Base-by-base conservation (phyloP, 2,888 invertebrate species). In the Ochlodes sylvanus region DNA sequence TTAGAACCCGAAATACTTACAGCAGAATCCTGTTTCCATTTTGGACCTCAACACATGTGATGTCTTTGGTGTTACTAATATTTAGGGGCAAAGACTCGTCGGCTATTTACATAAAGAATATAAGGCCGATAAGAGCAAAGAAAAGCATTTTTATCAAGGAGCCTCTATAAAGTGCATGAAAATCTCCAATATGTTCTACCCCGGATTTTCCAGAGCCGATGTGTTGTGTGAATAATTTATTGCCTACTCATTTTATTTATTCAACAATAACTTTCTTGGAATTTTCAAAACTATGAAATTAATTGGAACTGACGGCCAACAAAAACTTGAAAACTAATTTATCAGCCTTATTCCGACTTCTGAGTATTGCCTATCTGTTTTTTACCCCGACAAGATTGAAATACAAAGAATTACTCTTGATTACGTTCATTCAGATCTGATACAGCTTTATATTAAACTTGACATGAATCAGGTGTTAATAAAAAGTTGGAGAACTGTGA, bases 401-500 rank as follows among this genome's bases (percentile, higher is more conserved):
- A 47, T 57, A 60, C 58, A 54, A 42, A 60, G 55, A 44, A 63
- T 63, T n/a, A 27, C 41, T 27, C 17, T 60, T 66, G 27, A 66
- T 66, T 66, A 60, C 17, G 7, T 21, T 42, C 66, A 60, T 57
- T 57, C 50, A 19, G 52, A 52, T 52, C 14, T 14, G 21, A 38
- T 47, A 15, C 14, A 38, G n/a, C n/a, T 58, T 52, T 27, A 34
- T 41, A 55, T 60, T 41, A 14, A 32, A 34, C 15, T 52, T 52
- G 52, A 50, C 61, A 50, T 12, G 34, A 50, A 61, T 61, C 19
- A 54, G 63, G 41, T 66, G 34, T 42, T 64, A 57, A 69, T 68
- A 57, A 66, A 57, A 68, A 68, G 54, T 55, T 55, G 57, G 27
- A 27, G 21, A 38, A n/a, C n/a, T 78, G 21, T 67, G 76, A 78